Evolutionary conservation across 2,797 vertebrate genomes (phyloP), one percentile per base, ranked within the genome.

Genomic region (Clangula hyemalis): DNA sequence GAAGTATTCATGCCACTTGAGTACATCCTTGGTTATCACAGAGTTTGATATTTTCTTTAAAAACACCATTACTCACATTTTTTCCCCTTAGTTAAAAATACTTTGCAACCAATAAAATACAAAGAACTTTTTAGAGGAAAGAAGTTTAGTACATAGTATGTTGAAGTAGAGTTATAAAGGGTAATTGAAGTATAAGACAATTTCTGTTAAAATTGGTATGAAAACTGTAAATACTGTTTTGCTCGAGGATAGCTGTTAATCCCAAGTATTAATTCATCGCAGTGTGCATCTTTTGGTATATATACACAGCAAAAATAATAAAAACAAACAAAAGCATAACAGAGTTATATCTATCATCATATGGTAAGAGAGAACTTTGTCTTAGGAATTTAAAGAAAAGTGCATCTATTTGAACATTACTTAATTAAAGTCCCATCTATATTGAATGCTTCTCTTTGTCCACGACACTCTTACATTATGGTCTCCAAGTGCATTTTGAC

Each of bases 1-100:
- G 89, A 98, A 97, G 97, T 91, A 97, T 98, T 98, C 97, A 96
- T 97, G 96, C 97, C 97, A 97, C 93, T 97, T 96, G 94, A 97
- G 95, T 75, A 97, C 93, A 96, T 96, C 93, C 94, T 92, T 94
- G 85, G 93, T 96, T 97, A 97, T 93, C 93, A 93, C 53, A 92
- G 73, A 96, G 96, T 96, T 96, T 84, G 95, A 97, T 96, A 96
- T 94, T 97, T 97, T 95, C 93, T 95, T 97, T 93, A 93, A 98
- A 97, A 97, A 92, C 90, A 96, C 36, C 76, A 94, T 65, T 76
- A 79, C 77, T 81, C 74, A 51, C 83, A 73, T 85, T 92, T 90
- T 86, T 85, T 5, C 66, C 74, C 74, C 80, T 87, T 89, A 91
- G 72, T 82, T 93, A 90, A 92, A 94, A 93, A 77, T 39, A n/a